Conservation (phyloP, 92 coral and sea anemone genomes). For the Porites lobata region DNA sequence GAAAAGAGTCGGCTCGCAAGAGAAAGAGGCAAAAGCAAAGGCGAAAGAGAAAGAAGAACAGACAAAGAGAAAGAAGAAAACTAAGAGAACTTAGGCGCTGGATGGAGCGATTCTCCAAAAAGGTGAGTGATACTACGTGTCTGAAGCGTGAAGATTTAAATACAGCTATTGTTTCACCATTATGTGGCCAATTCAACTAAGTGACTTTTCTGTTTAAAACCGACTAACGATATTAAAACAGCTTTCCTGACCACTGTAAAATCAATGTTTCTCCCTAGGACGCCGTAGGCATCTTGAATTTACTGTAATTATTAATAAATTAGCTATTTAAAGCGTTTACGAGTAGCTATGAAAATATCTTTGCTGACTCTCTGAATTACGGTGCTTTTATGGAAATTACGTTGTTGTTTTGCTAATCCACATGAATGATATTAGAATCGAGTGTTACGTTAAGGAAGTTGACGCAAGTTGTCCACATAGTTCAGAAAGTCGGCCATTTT, state of each 20-base stretch:
- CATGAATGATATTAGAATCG: not conserved
- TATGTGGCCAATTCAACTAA: slow-evolving; percentile 34
- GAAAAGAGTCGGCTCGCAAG: slow-evolving; percentile 14
- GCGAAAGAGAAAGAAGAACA: slow-evolving; percentile 30
- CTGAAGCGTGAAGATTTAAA: slow-evolving; percentile 5
- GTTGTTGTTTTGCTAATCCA: slow-evolving; percentile 1
- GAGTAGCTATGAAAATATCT: slow-evolving; percentile 16
- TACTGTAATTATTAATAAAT: not conserved
- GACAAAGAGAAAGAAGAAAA: slow-evolving; percentile 12
- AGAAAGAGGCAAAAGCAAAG: slow-evolving; percentile 18
- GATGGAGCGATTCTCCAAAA: slow-evolving; percentile 47
- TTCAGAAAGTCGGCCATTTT: not conserved
- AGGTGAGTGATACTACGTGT: slow-evolving; percentile 19
- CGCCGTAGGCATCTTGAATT: not conserved
- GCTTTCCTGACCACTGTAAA: not conserved
- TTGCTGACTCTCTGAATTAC: slow-evolving; percentile 5
- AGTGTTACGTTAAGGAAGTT: not conserved
- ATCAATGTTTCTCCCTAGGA: not conserved
- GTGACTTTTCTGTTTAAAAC: slow-evolving; percentile 32
- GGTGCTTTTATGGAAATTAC: not conserved
- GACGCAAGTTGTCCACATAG: not conserved
- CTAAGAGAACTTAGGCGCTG: slow-evolving; percentile 51
- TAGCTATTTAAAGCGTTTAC: not conserved
- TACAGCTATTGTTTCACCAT: slow-evolving; percentile 23
- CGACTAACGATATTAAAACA: slow-evolving; percentile 19